phyloP scores from a whole-genome alignment of 2,888 invertebrate species.

The Pollenia angustigena region DNA sequence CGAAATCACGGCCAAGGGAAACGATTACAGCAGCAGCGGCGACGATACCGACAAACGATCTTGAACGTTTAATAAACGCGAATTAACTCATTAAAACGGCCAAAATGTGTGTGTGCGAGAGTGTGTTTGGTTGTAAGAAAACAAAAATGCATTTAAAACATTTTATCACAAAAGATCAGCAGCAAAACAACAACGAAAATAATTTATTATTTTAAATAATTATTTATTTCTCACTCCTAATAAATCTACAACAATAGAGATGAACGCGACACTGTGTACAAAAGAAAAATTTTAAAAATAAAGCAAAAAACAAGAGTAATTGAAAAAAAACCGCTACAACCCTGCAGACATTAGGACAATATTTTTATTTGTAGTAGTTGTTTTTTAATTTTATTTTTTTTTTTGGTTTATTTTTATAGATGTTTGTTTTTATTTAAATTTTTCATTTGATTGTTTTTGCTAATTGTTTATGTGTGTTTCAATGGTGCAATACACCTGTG shows the following conservation, averaged over 20 bases:
- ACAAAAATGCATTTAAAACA: constrained; percentile 60
- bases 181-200: constrained; percentile 34
- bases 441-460: constrained; percentile 27
- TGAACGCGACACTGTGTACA: background rate
- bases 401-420: background rate
- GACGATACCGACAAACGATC: constrained; percentile 8
- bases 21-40: background rate
- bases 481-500: background rate
- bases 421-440: constrained; percentile 5
- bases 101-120: background rate
- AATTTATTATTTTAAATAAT: constrained; percentile 58
- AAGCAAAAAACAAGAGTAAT: constrained; percentile 1
- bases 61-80: constrained; percentile 48
- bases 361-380: constrained; percentile 18
- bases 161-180: constrained; percentile 53
- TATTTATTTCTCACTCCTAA: constrained; percentile 53
- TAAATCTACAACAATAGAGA: constrained; percentile 45
- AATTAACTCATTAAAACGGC: constrained; percentile 51
- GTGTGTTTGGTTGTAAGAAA: constrained; percentile 1
- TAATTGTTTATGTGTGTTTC: background rate
- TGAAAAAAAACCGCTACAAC: background rate
- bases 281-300: background rate
- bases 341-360: constrained; percentile 35
- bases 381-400: constrained; percentile 34
- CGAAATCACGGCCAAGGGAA: constrained; percentile 24